Percentiles rank a stretch among this genome's conserved stretches.
phyloP scores from a whole-genome alignment of 2,888 invertebrate species.

The Silvanus unidentatus region DNA sequence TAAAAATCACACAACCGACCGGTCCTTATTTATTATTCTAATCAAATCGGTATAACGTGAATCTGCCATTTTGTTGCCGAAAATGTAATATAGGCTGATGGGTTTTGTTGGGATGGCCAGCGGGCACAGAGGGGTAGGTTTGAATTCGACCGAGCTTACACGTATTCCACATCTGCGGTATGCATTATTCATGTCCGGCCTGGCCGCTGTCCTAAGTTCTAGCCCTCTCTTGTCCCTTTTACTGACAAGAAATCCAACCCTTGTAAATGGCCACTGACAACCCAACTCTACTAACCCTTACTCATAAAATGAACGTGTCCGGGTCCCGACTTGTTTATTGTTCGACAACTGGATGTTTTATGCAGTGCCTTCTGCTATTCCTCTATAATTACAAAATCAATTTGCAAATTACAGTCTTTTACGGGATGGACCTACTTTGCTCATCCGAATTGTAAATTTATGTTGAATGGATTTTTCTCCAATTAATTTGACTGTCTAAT shows the following conservation, averaged over 20 bases:
- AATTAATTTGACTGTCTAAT: no score
- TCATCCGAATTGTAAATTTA: no score
- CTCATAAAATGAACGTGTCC: constrained; percentile 5
- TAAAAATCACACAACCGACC: no score
- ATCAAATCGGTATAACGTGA: no score
- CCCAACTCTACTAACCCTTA: constrained; percentile 5
- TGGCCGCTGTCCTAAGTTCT: constrained; percentile 44
- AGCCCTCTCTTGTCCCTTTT: constrained; percentile 22
- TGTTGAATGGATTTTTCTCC: no score
- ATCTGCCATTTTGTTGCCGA: constrained; percentile 8
- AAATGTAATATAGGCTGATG: constrained; percentile 15
- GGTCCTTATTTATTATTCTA: no score
- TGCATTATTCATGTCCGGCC: constrained; percentile 48
- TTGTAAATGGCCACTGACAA: constrained; percentile 37
- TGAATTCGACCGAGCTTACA: constrained; percentile 34
- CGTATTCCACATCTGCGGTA: constrained; percentile 49
- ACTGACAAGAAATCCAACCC: constrained; percentile 37
- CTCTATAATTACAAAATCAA: no score
- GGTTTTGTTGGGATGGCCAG: constrained; percentile 20
- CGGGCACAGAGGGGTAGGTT: constrained; percentile 17
- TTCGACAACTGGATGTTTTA: no score
- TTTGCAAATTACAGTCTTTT: no score
- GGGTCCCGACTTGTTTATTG: background rate
- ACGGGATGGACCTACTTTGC: no score
- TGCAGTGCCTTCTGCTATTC: no score